Evolutionary conservation across 2,888 invertebrate genomes (phyloP).

Genomic region (Megaustenia siamemsis): DNA sequence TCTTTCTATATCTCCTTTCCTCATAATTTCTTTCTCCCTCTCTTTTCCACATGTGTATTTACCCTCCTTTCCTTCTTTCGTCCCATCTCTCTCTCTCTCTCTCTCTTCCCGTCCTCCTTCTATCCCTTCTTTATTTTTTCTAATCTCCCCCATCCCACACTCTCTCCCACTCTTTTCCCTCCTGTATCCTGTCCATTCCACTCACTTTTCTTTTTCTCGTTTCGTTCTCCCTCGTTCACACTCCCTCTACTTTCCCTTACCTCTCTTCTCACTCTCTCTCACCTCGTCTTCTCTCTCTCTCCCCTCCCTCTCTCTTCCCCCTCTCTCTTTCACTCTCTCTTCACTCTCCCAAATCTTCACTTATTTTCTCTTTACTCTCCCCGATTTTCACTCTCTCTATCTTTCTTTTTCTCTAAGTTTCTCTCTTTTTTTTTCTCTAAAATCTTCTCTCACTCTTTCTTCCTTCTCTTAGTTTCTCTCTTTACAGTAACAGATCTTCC

Average conservation of each 20-base stretch:
- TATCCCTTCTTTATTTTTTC: neutral
- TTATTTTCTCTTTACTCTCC: too few species aligned
- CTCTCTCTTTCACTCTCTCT: neutral
- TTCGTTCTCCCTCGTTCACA: neutral
- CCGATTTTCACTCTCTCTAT: constrained; percentile 55
- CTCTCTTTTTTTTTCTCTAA: too few species aligned
- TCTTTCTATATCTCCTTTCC: neutral
- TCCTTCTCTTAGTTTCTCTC: too few species aligned
- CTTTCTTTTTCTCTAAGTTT: too few species aligned
- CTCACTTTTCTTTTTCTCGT: neutral
- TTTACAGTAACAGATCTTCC: too few species aligned
- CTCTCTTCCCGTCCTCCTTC: neutral
- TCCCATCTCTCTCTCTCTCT: neutral
- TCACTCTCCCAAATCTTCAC: too few species aligned
- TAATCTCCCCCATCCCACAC: neutral
- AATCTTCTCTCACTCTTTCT: too few species aligned
- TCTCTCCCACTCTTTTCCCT: neutral
- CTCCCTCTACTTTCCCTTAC: neutral
- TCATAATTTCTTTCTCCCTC: neutral
- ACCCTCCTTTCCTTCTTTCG: neutral
- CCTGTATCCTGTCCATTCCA: neutral
- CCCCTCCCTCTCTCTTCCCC: neutral
- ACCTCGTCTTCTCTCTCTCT: neutral
- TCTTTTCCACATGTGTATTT: neutral
- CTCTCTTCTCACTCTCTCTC: neutral